These are phyloP conservation scores for Galerucella calmariensis DNA, from an alignment of 2,888 invertebrate genomes.

Conservation along the genomic window DNA sequence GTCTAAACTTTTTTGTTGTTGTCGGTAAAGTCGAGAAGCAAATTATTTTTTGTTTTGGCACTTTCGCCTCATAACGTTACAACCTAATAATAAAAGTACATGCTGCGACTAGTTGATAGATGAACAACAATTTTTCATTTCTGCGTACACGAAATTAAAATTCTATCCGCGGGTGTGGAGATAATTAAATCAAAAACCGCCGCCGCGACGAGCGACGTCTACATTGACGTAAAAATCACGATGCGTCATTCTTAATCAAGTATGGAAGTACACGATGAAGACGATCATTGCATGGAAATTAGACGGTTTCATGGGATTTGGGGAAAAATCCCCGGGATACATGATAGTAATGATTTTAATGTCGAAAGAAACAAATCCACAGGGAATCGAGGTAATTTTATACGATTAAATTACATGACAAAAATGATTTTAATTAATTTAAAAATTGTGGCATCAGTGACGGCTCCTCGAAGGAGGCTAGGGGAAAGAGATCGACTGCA, in stretches of 20 bases:
- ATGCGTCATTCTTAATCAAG: constrained; percentile 37
- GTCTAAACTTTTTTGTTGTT: too few species aligned
- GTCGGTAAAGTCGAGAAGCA: background rate
- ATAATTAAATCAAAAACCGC: constrained; percentile 6
- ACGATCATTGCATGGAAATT: constrained; percentile 26
- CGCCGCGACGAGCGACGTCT: constrained; percentile 1
- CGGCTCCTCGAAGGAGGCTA: too few species aligned
- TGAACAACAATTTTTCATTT: background rate
- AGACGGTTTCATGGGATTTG: constrained; percentile 15
- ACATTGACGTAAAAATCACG: constrained; percentile 32
- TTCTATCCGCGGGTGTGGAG: background rate
- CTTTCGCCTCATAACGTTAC: background rate
- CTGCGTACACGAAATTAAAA: background rate
- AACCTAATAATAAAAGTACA: background rate
- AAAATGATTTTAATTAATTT: too few species aligned
- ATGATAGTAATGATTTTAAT: constrained; percentile 3
- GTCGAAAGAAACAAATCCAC: background rate
- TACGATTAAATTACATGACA: too few species aligned
- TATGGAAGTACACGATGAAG: constrained; percentile 13
- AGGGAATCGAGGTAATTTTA: background rate
- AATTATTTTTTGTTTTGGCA: background rate
- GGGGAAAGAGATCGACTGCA: too few species aligned
- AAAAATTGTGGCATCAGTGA: too few species aligned
- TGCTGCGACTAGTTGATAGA: constrained; percentile 6
- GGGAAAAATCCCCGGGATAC: constrained; percentile 13